Evolutionary conservation across 2,888 invertebrate species (phyloP).

Genomic region (Epiblema foenella): DNA sequence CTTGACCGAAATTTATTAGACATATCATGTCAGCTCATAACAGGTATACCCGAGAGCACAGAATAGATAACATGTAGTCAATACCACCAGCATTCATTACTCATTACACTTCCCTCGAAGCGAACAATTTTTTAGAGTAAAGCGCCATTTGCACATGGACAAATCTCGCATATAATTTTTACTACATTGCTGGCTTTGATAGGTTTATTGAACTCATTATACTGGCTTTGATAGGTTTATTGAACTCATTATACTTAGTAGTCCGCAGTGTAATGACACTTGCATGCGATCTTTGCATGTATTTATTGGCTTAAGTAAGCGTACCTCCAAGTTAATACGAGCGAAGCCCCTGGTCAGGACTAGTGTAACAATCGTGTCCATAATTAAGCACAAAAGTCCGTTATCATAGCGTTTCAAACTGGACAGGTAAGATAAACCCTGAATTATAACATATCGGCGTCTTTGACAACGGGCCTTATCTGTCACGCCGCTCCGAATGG

Average conservation of each 20-base stretch:
- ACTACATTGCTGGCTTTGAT: no score
- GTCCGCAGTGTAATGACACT: no score
- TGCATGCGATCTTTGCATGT: no score
- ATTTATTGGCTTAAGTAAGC: background rate
- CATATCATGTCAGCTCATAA: background rate
- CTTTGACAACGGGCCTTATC: conserved; percentile 30
- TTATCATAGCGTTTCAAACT: conserved; percentile 32
- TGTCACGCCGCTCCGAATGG: conserved; percentile 8
- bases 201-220: no score
- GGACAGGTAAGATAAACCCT: conserved; percentile 32
- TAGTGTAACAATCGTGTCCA: conserved; percentile 28
- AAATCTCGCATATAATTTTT: no score
- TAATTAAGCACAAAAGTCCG: conserved; percentile 35
- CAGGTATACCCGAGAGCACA: no score
- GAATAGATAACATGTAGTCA: no score
- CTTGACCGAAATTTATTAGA: background rate
- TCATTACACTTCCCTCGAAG: background rate
- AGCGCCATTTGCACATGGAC: no score
- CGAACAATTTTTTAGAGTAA: background rate
- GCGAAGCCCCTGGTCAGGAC: conserved; percentile 12
- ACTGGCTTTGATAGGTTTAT: no score
- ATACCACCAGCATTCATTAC: background rate
- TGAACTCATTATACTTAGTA: no score
- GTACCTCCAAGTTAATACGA: conserved; percentile 7
- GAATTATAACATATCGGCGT: conserved; percentile 38